phyloP scores from a whole-genome alignment of 1,140 invertebrate species.

The Notospermus geniculatus region DNA sequence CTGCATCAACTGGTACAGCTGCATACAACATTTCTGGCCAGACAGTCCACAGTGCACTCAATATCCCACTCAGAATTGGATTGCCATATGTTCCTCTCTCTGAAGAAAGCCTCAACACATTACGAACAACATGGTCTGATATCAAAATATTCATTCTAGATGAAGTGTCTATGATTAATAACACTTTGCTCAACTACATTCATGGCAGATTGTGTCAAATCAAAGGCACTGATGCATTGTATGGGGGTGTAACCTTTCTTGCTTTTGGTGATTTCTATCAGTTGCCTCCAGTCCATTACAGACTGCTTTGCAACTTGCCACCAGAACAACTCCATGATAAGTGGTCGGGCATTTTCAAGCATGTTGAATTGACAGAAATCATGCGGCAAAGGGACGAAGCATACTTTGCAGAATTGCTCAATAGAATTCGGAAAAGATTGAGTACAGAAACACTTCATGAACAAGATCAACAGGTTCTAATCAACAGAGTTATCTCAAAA shows the following conservation, averaged over 20 bases:
- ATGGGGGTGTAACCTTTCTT: slow-evolving; percentile 23
- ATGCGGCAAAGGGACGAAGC: slow-evolving; percentile 5
- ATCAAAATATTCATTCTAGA: slow-evolving; percentile 10
- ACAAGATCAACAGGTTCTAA: neutral
- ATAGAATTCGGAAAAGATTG: slow-evolving; percentile 2
- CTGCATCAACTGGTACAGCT: slow-evolving; percentile 1
- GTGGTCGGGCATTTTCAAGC: neutral
- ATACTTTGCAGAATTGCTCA: slow-evolving; percentile 1
- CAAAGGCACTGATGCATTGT: slow-evolving; percentile 9
- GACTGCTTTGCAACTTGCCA: neutral
- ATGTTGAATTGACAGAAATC: slow-evolving; percentile 4
- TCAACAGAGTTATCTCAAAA: slow-evolving; percentile 5
- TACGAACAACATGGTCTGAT: neutral
- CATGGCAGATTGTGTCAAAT: slow-evolving; percentile 24
- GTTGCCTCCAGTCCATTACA: slow-evolving; percentile 21
- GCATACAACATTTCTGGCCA: slow-evolving; percentile 4
- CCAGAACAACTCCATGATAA: neutral
- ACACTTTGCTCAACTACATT: slow-evolving; percentile 18
- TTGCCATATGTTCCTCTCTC: slow-evolving; percentile 1
- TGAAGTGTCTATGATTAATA: slow-evolving; percentile 27
- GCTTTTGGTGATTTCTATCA: slow-evolving; percentile 27
- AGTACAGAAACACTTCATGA: neutral
- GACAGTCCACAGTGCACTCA: slow-evolving; percentile 2
- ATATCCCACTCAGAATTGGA: neutral
- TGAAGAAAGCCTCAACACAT: neutral